These are phyloP conservation scores for Ormyrus pomaceus DNA, from an alignment of 2,888 invertebrate species.

Conservation along the genomic window DNA sequence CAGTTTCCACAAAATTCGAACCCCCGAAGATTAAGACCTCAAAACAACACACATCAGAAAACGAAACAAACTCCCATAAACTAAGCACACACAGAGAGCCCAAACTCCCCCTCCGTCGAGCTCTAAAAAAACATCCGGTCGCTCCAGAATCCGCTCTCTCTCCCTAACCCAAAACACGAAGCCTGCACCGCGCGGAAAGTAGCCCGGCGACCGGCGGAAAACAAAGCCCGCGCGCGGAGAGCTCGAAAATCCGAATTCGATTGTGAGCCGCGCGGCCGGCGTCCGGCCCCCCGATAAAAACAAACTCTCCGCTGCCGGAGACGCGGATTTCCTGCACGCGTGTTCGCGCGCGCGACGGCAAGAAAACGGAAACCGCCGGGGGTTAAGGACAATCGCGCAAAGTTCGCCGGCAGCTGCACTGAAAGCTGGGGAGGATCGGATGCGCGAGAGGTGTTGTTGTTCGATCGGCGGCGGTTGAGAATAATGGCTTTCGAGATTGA, in stretches of 20 bases:
- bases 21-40: no score
- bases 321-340: slow-evolving; percentile 30
- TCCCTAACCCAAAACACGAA: not conserved
- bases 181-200: not conserved
- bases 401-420: slow-evolving; percentile 5
- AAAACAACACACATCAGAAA: no score
- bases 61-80: no score
- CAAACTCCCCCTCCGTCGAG: no score
- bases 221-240: not conserved
- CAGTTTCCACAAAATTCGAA: no score
- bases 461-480: slow-evolving; percentile 3
- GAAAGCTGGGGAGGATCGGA: not conserved
- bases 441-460: not conserved
- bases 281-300: slow-evolving; percentile 17
- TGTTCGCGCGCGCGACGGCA: not conserved
- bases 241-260: not conserved
- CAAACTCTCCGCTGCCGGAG: slow-evolving; percentile 14
- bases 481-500: slow-evolving; percentile 8
- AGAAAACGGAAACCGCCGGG: slow-evolving; percentile 31
- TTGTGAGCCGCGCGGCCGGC: not conserved
- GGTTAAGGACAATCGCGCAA: slow-evolving; percentile 35
- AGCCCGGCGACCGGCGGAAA: not conserved
- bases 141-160: no score
- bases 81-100: no score
- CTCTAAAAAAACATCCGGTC: no score